Conservation (phyloP, 2,113 vertebrate genomes). For the Echinops telfairi region DNA sequence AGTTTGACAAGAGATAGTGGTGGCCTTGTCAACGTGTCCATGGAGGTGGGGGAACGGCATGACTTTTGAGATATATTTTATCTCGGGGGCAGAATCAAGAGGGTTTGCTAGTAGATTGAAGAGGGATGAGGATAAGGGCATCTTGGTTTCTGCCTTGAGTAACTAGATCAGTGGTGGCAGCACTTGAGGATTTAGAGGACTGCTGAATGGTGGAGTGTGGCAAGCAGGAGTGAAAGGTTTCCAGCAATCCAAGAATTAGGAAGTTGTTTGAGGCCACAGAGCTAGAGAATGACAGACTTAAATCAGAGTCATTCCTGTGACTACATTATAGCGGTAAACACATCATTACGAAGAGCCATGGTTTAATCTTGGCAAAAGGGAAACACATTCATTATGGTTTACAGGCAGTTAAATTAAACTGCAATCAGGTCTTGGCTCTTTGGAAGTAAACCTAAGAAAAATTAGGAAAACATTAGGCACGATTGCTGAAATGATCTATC, state of each 20-base stretch:
- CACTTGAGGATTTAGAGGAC: background rate
- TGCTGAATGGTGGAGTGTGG: background rate
- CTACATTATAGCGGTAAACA: constrained; percentile 30
- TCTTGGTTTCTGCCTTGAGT: background rate
- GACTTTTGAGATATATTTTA: background rate
- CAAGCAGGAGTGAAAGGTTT: background rate
- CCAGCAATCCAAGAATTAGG: background rate
- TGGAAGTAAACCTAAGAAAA: constrained; percentile 46
- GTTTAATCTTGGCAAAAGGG: constrained; percentile 46
- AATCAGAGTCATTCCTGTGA: background rate
- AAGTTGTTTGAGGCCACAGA: constrained; percentile 33
- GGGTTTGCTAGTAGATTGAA: background rate
- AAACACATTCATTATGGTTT: constrained; percentile 59
- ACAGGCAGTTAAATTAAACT: constrained; percentile 1
- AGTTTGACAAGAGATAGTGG: background rate
- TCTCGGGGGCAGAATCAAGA: background rate
- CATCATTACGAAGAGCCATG: constrained; percentile 37
- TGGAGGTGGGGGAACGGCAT: background rate
- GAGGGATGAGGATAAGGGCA: background rate
- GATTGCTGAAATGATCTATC: background rate
- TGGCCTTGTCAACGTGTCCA: background rate
- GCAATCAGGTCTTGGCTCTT: constrained; percentile 50
- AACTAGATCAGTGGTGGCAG: background rate
- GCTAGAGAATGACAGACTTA: constrained; percentile 15
- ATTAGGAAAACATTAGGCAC: background rate